Evolutionary conservation across 2,797 vertebrate genomes (phyloP), one percentile per base, ranked within the genome.

Genomic region (Galagoides demidoff): DNA sequence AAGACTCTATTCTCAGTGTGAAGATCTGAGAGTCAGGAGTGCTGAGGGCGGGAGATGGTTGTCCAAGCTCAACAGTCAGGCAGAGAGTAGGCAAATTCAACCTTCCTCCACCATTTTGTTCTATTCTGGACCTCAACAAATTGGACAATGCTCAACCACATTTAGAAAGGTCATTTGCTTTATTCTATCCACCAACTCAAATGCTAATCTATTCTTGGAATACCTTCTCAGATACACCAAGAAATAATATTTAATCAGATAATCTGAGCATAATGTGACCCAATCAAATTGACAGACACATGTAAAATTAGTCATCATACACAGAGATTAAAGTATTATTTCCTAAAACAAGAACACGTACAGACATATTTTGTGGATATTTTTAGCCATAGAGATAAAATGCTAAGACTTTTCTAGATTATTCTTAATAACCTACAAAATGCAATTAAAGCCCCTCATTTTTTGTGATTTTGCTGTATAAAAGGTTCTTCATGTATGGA

Each of bases 401-500:
- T 37, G n/a, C 25, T 87, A 71, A 86, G 22, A 0, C 3, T 85
- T 95, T 84, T 87, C 45, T 49, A 90, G 82, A 8, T 84, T 79
- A 79, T 34, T 82, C 68, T 34, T 22, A 92, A 70, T 74, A 89
- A 70, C 61, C 27, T 90, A 91, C 79, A 92, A 81, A 94, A 89
- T 55, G 6, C 1, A 87, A 4, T 59, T 95, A 43, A n/a, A 96
- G 12, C 5, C 76, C 17, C 34, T 90, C 12, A 34, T 63, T 39
- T 14, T 31, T 52, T 89, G 57, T 92, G 29, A 91, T 76, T 89
- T 91, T 83, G 52, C 12, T 63, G 22, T 73, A 34, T 86, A 31
- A 59, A 68, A 68, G 82, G 25, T 68, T 39, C 22, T 90, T 90
- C 34, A 66, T 34, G 45, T 74, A 64, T 76, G 43, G 90, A 88